Base-by-base conservation (phyloP, 2,888 invertebrate species). In the Netelia virgata region DNA sequence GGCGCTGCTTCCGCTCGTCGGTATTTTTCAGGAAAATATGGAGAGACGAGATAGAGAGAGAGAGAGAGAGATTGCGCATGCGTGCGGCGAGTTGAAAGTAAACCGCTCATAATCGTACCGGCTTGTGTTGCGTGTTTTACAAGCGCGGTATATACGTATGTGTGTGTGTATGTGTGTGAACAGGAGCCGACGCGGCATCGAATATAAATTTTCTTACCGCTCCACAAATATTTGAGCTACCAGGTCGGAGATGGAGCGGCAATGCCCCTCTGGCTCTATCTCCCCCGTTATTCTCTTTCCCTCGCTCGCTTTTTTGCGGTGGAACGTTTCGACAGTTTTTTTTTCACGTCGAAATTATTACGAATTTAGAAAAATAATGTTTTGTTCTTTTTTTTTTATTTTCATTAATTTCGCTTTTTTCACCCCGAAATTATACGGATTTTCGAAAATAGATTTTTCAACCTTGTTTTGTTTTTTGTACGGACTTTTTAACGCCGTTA, bases 171-270 rank as follows among this genome's bases (percentile, higher is more conserved):
- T 5, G 28, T 0, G 28, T 0, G 28, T 5, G 23, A 59, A 28
- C 55, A 53, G 63, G 28, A 36, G 74, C 63, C 55, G 43, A 28
- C 50, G n/a, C 28, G n/a, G 16, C 66, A 57, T 77, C 64, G 74
- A 75, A 79, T 83, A 83, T 79, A 83, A 83, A 83, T 83, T 86
- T 73, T 28, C 28, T 28, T 28, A 28, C 36, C 75, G 82, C 77
- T 75, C 28, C 75, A 86, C 86, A 89, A 89, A 89, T 88, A 88
- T 89, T 89, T 89, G 86, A 83, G 66, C 69, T n/a, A 59, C 73
- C 18, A 57, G 41, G 28, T 18, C 23, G 11, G n/a, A 61, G 23
- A 47, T 61, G n/a, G 2, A 36, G 55, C 55, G 68, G 47, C 16
- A 57, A 70, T 20, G 55, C 55, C 16, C 55, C 59, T 59, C 53